These are phyloP conservation scores for Ciconia nigra DNA, from an alignment of 2,797 vertebrate genomes.

Conservation along the genomic window DNA sequence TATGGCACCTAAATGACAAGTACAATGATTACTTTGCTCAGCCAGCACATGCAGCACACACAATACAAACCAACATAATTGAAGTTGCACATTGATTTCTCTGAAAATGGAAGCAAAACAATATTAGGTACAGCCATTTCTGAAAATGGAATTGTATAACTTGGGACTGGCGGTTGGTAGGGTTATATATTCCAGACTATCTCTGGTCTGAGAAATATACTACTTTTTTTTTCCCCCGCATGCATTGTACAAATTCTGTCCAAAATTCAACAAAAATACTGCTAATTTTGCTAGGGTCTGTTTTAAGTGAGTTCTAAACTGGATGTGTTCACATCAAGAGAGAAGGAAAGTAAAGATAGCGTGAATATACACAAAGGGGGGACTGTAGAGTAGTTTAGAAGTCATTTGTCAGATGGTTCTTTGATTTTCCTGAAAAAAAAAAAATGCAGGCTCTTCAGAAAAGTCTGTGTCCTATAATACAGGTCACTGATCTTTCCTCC, in stretches of 20 bases:
- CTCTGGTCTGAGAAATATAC: neutral
- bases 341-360: neutral
- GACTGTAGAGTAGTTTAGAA: neutral
- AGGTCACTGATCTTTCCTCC: neutral
- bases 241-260: neutral
- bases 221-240: neutral
- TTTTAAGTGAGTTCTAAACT: neutral
- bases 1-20: neutral
- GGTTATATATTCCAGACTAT: neutral
- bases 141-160: neutral
- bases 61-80: neutral
- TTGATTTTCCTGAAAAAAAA: neutral
- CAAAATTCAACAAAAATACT: neutral
- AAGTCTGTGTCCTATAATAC: neutral
- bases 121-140: neutral
- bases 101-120: neutral
- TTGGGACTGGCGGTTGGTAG: neutral
- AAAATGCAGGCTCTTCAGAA: neutral
- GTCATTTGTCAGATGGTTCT: neutral
- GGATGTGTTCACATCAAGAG: neutral
- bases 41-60: neutral
- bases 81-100: neutral
- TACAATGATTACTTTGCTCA: neutral
- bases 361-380: neutral
- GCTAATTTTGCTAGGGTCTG: neutral